A percentile compares a stretch with the other conserved stretches of the same genome.
Conservation (phyloP, 2,113 vertebrate species). For the Solenodon paradoxus region DNA sequence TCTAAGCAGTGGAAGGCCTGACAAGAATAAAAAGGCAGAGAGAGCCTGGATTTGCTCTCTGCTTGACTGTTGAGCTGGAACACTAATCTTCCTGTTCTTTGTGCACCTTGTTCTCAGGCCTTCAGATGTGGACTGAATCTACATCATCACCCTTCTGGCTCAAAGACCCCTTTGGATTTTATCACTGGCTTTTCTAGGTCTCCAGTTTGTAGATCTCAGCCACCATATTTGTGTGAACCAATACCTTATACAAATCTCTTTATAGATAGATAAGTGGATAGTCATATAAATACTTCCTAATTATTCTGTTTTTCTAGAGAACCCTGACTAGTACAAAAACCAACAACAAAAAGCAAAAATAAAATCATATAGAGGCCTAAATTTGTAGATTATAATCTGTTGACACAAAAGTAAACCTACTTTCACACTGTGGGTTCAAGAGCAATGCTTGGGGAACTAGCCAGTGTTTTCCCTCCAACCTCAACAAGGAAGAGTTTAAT, state of each 20-base stretch:
- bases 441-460: not conserved
- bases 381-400: not conserved
- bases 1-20: not conserved
- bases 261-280: not conserved
- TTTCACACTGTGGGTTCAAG: not conserved
- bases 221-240: not conserved
- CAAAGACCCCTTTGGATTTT: not conserved
- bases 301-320: not conserved
- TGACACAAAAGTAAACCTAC: not conserved
- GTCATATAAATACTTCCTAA: not conserved
- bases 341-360: not conserved
- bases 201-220: not conserved
- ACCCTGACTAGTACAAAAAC: not conserved
- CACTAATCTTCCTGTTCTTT: not conserved
- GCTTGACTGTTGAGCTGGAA: not conserved
- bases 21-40: not conserved
- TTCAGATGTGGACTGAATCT: not conserved
- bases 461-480: not conserved
- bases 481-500: not conserved
- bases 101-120: not conserved
- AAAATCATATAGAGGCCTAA: not conserved
- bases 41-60: not conserved
- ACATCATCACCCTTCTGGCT: not conserved
- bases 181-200: not conserved
- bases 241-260: not conserved